Conservation (phyloP, 2,797 vertebrate genomes). For the Tangara arthus region DNA sequence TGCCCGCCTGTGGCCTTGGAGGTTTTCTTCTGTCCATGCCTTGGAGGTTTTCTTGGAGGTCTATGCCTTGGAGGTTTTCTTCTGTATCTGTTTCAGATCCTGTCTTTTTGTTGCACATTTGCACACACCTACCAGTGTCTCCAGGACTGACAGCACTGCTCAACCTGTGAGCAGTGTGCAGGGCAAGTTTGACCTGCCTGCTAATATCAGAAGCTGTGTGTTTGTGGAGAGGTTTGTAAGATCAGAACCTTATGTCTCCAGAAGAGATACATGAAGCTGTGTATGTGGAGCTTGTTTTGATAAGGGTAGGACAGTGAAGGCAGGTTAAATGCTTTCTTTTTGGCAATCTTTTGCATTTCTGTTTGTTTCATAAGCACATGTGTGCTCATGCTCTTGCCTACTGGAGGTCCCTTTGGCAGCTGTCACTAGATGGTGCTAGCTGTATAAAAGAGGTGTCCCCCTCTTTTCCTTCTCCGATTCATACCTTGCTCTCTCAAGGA, state of each 20-base stretch:
- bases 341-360: neutral
- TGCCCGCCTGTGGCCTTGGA: neutral
- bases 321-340: neutral
- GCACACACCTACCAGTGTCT: neutral
- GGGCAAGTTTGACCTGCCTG: neutral
- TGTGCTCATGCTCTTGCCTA: neutral
- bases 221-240: neutral
- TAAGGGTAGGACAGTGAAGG: neutral
- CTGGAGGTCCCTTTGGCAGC: conserved; percentile 30
- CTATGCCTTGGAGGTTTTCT: neutral
- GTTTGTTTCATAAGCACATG: rapidly evolving
- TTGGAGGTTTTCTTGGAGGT: neutral
- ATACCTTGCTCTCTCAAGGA: neutral
- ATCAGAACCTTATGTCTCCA: neutral
- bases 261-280: neutral
- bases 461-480: neutral
- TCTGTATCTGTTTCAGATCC: neutral
- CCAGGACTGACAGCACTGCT: neutral
- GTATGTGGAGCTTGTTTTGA: neutral
- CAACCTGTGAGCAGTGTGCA: neutral
- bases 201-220: neutral
- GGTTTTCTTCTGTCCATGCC: neutral
- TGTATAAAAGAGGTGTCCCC: conserved; percentile 25
- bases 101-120: neutral
- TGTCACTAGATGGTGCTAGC: conserved; percentile 69